Base-by-base conservation (phyloP, 2,888 invertebrate genomes). In the Anorthoa munda region DNA sequence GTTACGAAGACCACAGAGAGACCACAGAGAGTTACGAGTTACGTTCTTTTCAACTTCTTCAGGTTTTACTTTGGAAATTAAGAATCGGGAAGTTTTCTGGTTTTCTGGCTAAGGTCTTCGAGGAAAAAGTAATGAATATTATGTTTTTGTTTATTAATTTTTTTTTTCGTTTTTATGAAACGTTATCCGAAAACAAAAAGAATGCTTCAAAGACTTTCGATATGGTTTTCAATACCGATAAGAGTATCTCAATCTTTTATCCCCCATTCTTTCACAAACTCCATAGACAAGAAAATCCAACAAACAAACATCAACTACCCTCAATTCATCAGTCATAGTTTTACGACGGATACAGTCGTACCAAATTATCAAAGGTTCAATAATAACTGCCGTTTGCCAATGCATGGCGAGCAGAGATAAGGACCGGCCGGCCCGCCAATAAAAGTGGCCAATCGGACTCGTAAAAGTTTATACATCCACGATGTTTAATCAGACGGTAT, bases 381-480 rank as follows among this genome's bases (percentile, higher is more conserved):
- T 75, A 83, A 84, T 84, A 85, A 80, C 77, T 58, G 75, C 50
- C 72, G 21, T 71, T 74, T 65, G 69, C 70, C 83, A 23, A 75
- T 75, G 84, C 72, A 78, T 86, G 86, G 72, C 58, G 39, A 9
- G 56, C 58, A 60, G 45, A 79, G 85, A 85, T 84, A 84, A 86
- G 84, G 53, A 74, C 80, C 50, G 75, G 71, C 48, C 65, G 71
- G 59, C 66, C 79, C 58, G 67, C 77, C 75, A 86, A 84, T 85
- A 86, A 86, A 85, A 84, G 58, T 79, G 18, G 75, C 64, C 79
- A 83, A 75, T 72, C 66, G 69, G 23, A 75, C 75, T 83, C 83
- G 64, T 85, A 86, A 86, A 86, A 84, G 60, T 84, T 85, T 85
- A 86, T 85, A 83, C 65, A 75, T 75, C 61, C 50, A 69, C 75